phyloP scores from a whole-genome alignment of 2,113 vertebrate species.

The Scytalopus superciliaris region DNA sequence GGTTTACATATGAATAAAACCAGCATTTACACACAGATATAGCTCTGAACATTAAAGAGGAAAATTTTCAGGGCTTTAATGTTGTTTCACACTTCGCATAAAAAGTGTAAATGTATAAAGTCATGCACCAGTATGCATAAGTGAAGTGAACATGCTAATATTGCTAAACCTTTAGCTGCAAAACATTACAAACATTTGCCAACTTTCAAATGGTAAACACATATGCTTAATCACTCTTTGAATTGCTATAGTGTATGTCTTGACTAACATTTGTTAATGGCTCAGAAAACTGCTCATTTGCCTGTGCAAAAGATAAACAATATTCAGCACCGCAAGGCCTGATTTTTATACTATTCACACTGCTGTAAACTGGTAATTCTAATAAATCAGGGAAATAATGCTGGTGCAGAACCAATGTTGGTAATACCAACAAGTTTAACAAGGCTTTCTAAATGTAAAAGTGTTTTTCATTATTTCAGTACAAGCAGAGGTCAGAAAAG shows the following conservation, averaged over 20 bases:
- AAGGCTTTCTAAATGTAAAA: not conserved
- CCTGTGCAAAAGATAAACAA: not conserved
- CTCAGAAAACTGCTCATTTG: not conserved
- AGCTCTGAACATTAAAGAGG: not conserved
- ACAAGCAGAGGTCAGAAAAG: not conserved
- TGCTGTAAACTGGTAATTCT: not conserved
- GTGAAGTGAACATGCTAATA: not conserved
- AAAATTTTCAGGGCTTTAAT: not conserved
- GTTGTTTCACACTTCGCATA: not conserved
- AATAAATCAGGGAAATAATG: not conserved
- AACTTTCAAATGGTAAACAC: not conserved
- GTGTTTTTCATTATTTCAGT: not conserved
- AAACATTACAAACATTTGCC: not conserved
- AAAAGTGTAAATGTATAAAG: not conserved
- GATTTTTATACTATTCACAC: not conserved
- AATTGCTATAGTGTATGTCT: not conserved
- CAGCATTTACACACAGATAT: not conserved
- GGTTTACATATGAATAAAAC: slow-evolving; percentile 1
- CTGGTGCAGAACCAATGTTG: not conserved
- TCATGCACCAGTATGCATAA: not conserved
- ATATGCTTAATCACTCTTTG: not conserved
- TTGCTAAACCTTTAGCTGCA: not conserved
- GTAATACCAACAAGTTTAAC: not conserved
- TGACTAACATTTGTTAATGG: not conserved
- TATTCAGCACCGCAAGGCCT: not conserved